Conservation (phyloP, 2,888 invertebrate genomes). For the Carabus problematicus region DNA sequence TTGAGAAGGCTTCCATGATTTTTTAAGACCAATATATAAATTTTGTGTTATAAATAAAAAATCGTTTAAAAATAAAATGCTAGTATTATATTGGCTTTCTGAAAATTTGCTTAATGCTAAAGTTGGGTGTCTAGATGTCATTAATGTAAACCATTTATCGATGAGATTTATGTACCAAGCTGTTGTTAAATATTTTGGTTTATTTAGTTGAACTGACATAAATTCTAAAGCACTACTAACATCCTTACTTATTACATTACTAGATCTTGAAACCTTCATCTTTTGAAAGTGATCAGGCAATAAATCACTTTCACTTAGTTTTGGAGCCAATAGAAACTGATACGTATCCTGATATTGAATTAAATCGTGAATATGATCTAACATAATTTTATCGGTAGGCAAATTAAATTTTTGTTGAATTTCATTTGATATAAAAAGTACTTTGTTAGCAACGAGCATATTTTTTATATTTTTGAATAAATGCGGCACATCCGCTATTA, state of each 20-base stretch:
- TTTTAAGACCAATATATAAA: conserved; percentile 37
- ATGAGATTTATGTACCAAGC: conserved; percentile 47
- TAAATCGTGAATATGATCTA: conserved; percentile 44
- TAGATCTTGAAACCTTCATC: conserved; percentile 47
- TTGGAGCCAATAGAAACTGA: conserved; percentile 45
- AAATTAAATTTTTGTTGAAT: conserved; percentile 20
- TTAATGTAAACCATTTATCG: conserved; percentile 47
- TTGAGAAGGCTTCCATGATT: conserved; percentile 46
- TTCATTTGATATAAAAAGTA: conserved; percentile 7
- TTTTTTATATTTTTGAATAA: conserved; percentile 37
- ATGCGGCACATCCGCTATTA: conserved; percentile 26
- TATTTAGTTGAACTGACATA: conserved; percentile 37
- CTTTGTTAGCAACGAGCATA: conserved; percentile 23
- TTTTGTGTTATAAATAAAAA: conserved; percentile 40
- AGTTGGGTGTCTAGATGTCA: conserved; percentile 46
- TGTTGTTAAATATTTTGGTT: conserved; percentile 47
- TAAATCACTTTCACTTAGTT: conserved; percentile 46
- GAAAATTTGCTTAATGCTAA: conserved; percentile 45
- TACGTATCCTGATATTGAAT: conserved; percentile 40
- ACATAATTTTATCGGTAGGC: conserved; percentile 40
- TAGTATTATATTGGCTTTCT: conserved; percentile 39
- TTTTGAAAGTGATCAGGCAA: conserved; percentile 45
- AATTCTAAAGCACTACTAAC: conserved; percentile 44
- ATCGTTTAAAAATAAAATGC: too few species aligned
- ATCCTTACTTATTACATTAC: conserved; percentile 44